phyloP scores from a whole-genome alignment of 2,888 invertebrate species.

The Leptura quadrifasciata region DNA sequence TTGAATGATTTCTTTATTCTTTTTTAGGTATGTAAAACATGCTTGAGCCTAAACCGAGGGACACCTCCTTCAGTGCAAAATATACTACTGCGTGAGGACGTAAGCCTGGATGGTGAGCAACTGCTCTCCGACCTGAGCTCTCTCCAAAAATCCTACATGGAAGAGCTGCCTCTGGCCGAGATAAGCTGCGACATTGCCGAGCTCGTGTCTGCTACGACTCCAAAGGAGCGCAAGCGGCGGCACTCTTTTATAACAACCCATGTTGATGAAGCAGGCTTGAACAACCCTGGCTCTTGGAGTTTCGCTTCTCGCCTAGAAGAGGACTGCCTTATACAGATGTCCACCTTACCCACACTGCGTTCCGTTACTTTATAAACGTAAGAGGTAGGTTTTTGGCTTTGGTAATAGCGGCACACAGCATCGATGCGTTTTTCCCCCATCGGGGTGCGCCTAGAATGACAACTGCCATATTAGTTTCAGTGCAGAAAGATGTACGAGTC shows the following conservation, averaged over 20 bases:
- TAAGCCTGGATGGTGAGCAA: slow-evolving; percentile 79
- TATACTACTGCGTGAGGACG: slow-evolving; percentile 73
- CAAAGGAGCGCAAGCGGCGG: slow-evolving; percentile 75
- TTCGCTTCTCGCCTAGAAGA: slow-evolving; percentile 73
- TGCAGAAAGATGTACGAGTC: slow-evolving; percentile 63
- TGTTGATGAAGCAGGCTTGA: slow-evolving; percentile 63
- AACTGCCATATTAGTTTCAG: slow-evolving; percentile 73
- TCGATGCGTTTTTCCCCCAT: slow-evolving; percentile 41
- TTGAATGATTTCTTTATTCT: too few species aligned
- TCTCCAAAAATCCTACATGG: slow-evolving; percentile 75
- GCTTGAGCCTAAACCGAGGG: slow-evolving; percentile 57
- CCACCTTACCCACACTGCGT: slow-evolving; percentile 68
- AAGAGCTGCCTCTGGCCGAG: slow-evolving; percentile 63
- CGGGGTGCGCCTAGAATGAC: slow-evolving; percentile 48
- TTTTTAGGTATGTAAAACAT: slow-evolving; percentile 68
- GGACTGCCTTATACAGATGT: slow-evolving; percentile 69
- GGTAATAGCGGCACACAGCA: slow-evolving; percentile 50
- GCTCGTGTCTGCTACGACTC: slow-evolving; percentile 45
- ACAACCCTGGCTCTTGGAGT: slow-evolving; percentile 73
- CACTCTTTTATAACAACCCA: slow-evolving; percentile 71
- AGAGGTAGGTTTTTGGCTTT: slow-evolving; percentile 50
- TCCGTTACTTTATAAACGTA: slow-evolving; percentile 69
- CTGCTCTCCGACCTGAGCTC: slow-evolving; percentile 77
- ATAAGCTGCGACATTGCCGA: slow-evolving; percentile 65
- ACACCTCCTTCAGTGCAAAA: slow-evolving; percentile 61